Conservation (phyloP, 1,140 invertebrate species). For the Leptinotarsa texana region DNA sequence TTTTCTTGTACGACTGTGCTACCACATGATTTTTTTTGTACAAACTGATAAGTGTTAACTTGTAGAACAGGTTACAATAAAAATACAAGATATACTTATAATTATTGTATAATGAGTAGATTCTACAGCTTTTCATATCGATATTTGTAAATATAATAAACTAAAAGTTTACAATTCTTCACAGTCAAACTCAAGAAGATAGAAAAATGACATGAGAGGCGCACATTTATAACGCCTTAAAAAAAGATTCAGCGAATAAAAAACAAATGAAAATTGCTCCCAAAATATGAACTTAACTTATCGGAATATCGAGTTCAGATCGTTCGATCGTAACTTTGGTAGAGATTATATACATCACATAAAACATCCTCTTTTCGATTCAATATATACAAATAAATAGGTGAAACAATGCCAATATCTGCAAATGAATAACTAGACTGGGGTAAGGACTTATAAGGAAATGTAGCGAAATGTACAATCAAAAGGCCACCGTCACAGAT, state of each 20-base stretch:
- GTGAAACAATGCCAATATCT: conserved; percentile 24
- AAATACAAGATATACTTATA: conserved; percentile 7
- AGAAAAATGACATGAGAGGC: conserved; percentile 19
- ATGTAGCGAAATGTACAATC: conserved; percentile 34
- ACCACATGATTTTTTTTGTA: too few species aligned
- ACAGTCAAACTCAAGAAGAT: conserved; percentile 9
- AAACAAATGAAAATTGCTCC: conserved; percentile 35
- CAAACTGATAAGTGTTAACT: too few species aligned
- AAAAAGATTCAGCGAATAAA: conserved; percentile 20
- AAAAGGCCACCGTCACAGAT: conserved; percentile 37
- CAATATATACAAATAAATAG: conserved; percentile 45
- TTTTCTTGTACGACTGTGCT: too few species aligned
- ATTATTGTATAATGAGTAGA: conserved; percentile 32
- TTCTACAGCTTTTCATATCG: conserved; percentile 30
- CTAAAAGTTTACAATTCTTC: conserved; percentile 22
- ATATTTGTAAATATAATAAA: conserved; percentile 24
- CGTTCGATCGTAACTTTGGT: conserved; percentile 42
- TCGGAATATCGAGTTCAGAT: conserved; percentile 37
- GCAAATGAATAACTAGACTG: conserved; percentile 1
- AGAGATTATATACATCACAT: conserved; percentile 40
- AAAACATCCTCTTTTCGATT: conserved; percentile 23
- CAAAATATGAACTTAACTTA: conserved; percentile 32
- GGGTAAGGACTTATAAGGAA: neutral
- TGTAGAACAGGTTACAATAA: neutral
- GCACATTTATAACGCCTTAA: conserved; percentile 32